Evolutionary conservation across 2,113 vertebrate species (phyloP).

Genomic region (Panurus biarmicus): DNA sequence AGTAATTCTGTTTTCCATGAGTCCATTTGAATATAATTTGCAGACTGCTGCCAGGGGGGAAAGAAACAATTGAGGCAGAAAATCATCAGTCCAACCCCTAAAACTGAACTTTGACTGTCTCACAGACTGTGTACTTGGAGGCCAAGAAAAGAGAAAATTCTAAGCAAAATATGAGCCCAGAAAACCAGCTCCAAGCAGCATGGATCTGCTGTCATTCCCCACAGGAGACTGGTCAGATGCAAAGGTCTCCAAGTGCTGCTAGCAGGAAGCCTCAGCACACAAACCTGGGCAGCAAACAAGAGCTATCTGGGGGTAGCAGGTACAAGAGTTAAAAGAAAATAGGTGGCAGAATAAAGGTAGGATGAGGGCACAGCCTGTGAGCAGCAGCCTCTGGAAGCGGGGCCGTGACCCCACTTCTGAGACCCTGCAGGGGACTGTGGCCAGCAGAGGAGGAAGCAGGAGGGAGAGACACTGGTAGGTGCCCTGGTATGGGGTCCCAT

Average conservation of each 20-base stretch:
- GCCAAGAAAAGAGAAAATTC: not conserved
- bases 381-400: not conserved
- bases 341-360: not conserved
- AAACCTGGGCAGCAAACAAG: not conserved
- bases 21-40: not conserved
- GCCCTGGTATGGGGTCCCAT: not conserved
- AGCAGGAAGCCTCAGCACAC: not conserved
- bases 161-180: not conserved
- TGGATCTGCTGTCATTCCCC: not conserved
- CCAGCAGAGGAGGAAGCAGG: not conserved
- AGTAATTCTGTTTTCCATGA: not conserved
- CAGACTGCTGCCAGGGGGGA: not conserved
- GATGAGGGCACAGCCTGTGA: not conserved
- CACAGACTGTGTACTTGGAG: not conserved
- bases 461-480: not conserved
- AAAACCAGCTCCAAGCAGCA: not conserved
- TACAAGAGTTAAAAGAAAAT: not conserved
- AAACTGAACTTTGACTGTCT: not conserved
- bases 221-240: not conserved
- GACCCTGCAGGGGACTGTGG: not conserved
- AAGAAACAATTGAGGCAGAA: not conserved
- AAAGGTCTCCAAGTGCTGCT: not conserved
- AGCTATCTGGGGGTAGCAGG: not conserved
- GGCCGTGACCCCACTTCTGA: not conserved
- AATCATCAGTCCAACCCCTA: not conserved